Evolutionary conservation across 2,113 vertebrate genomes (phyloP), one percentile per base, ranked within the genome.

Genomic region (Chelonoidis abingdonii): DNA sequence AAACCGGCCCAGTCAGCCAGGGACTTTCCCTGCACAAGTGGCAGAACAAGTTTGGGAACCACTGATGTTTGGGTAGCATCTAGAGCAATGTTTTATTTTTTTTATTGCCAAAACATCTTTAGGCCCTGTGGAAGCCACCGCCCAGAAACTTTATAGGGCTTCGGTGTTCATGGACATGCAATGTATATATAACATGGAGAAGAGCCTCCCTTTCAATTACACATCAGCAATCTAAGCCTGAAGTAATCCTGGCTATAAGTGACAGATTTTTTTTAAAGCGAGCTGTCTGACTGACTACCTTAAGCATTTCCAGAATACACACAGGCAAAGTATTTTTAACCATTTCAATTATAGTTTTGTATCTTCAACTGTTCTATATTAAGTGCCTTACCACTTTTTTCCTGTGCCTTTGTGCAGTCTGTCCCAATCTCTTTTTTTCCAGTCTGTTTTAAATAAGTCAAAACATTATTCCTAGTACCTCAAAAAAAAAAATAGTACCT

Each of bases 261-360:
- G 21, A 88, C 79, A 95, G 83, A 54, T 27, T 47, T 38, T 44
- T 96, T 86, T 96, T 84, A 86, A 86, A 85, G 93, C 16, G 47
- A 94, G 7, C 88, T 87, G 88, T 96, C 93, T 96, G 90, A 94
- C 92, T 96, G 92, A 94, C 86, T 95, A 53, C 82, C 93, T 94
- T 27, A 87, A 92, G 31, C 69, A 88, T 87, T 80, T 94, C 83
- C 92, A 49, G 85, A 93, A 27, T 95, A 94, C 86, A 83, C 80
- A 87, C 80, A 87, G 88, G 90, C 91, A 13, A 96, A 94, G 79
- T 96, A 91, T 92, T 97, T 98, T 97, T 94, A 97, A 96, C 90
- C 94, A 53, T 97, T 97, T 94, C 69, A 88, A 56, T 96, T 96
- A 83, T 87, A 91, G 88, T 90, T 93, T 14, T 94, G 89, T 94